Evolutionary conservation across 2,113 vertebrate genomes (phyloP).

Genomic region (Malurus elegans): DNA sequence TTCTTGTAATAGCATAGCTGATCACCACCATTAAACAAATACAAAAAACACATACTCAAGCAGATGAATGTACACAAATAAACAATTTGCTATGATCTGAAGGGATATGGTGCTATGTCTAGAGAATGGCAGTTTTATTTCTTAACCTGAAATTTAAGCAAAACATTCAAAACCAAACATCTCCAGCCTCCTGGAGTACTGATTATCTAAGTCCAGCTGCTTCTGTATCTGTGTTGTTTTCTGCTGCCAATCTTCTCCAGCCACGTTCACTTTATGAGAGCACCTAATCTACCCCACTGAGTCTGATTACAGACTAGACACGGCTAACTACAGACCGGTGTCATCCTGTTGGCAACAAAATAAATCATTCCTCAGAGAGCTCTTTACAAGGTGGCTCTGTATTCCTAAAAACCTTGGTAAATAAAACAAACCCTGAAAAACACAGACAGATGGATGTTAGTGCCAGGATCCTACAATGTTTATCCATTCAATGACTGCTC

Average conservation of each 20-base stretch:
- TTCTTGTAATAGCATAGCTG: neutral
- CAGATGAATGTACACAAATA: neutral
- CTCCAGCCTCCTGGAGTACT: neutral
- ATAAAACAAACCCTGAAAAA: neutral
- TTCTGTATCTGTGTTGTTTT: neutral
- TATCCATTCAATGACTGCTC: neutral
- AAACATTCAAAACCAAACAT: neutral
- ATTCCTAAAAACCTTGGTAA: neutral
- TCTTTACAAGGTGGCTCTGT: neutral
- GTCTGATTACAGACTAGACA: slow-evolving; percentile 1
- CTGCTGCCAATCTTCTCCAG: neutral
- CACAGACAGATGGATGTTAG: neutral
- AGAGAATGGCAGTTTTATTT: neutral
- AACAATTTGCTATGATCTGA: neutral
- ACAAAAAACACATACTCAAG: neutral
- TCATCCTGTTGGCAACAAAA: neutral
- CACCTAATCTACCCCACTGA: neutral
- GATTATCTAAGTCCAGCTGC: neutral
- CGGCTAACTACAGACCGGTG: neutral
- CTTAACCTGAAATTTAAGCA: neutral
- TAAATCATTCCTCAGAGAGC: neutral
- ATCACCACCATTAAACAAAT: slow-evolving; percentile 6
- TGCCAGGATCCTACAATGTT: neutral
- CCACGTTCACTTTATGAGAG: neutral
- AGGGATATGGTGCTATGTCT: neutral